Conservation (phyloP, 30 jellyfish, hydroid and myxozoan species). For the Aurelia aurita region DNA sequence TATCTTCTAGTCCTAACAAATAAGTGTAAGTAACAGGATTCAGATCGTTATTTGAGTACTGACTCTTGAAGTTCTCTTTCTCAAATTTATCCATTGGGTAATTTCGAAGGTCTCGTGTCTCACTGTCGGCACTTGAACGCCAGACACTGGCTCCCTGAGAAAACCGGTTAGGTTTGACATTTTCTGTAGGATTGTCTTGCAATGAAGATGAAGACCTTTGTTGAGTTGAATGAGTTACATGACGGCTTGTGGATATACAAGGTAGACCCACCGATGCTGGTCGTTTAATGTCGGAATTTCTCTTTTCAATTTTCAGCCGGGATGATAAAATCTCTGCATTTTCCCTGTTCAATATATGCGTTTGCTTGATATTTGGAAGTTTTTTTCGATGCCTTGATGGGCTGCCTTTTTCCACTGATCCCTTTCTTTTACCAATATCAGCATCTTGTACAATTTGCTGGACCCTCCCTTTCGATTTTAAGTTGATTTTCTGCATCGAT, state of each 20-base stretch:
- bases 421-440: too few relatives aligned
- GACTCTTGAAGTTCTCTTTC: conserved; percentile 18
- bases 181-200: too few relatives aligned
- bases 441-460: not conserved
- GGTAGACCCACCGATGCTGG: conserved; percentile 58
- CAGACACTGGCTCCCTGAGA: not conserved
- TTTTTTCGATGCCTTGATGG: too few relatives aligned
- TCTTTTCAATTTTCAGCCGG: conserved; percentile 1
- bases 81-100: conserved; percentile 51
- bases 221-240: not conserved
- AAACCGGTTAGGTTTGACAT: too few relatives aligned
- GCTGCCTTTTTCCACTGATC: too few relatives aligned
- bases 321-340: not conserved
- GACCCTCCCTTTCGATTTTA: conserved; percentile 20
- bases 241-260: conserved; percentile 15
- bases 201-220: conserved; percentile 21
- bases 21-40: conserved; percentile 62
- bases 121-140: not conserved
- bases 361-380: not conserved
- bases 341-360: not conserved
- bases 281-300: conserved; percentile 9
- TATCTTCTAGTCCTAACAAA: conserved; percentile 50
- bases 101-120: conserved; percentile 10
- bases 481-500: conserved; percentile 32
- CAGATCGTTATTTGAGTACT: not conserved